phyloP scores from a whole-genome alignment of 2,888 invertebrate species.

The Furcula furcula region DNA sequence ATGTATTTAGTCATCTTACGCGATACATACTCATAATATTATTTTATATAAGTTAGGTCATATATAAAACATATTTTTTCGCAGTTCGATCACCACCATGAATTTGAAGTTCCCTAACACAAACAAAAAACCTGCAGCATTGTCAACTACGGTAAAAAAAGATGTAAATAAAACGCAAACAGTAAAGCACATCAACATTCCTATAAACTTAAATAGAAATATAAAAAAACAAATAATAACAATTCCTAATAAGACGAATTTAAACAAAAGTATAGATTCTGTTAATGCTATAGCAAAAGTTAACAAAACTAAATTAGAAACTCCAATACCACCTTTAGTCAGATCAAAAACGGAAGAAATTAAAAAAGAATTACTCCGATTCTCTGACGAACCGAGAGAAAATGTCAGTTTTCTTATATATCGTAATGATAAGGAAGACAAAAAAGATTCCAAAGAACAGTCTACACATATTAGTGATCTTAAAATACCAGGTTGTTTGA shows the following conservation, averaged over 20 bases:
- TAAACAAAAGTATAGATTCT: constrained; percentile 32
- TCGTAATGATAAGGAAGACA: constrained; percentile 46
- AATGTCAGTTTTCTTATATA: constrained; percentile 49
- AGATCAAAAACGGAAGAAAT: constrained; percentile 37
- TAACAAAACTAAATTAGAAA: constrained; percentile 19
- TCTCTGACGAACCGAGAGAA: constrained; percentile 31
- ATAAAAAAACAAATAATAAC: constrained; percentile 8
- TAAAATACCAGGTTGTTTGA: constrained; percentile 1
- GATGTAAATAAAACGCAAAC: constrained; percentile 21
- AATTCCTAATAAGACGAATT: constrained; percentile 19
- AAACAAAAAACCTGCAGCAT: constrained; percentile 28
- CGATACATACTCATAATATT: neutral
- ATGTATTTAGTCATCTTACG: constrained; percentile 12
- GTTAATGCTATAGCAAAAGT: constrained; percentile 15
- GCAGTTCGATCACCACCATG: constrained; percentile 39
- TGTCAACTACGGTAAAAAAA: constrained; percentile 18
- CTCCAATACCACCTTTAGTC: constrained; percentile 9
- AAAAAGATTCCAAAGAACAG: constrained; percentile 28
- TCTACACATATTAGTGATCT: constrained; percentile 4
- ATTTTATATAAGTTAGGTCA: neutral
- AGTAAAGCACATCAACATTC: constrained; percentile 39
- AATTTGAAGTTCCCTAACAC: constrained; percentile 33
- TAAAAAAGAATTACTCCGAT: constrained; percentile 43
- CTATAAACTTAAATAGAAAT: constrained; percentile 40
- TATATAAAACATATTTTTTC: constrained; percentile 17